Conservation (phyloP, 2,797 vertebrate genomes). For the Premnoplex brunnescens region DNA sequence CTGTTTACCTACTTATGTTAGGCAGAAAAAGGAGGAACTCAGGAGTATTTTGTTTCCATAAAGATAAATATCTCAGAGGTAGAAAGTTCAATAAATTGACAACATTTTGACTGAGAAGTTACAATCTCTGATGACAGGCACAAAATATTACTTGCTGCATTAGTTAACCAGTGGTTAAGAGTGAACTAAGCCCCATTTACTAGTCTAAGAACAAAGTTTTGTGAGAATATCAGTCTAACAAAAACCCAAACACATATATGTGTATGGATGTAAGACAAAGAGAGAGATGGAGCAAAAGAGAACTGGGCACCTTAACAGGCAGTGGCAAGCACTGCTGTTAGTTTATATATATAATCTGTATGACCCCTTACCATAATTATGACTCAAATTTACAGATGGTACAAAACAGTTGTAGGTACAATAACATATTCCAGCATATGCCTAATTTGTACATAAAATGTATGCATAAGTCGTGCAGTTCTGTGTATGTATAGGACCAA, state of each 20-base stretch:
- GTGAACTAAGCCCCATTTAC: not conserved
- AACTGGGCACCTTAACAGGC: not conserved
- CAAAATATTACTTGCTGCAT: not conserved
- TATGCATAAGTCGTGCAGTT: not conserved
- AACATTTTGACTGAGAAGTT: not conserved
- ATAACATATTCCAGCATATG: rapidly evolving
- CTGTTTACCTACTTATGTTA: not conserved
- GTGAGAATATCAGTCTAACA: not conserved
- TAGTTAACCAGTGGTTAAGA: not conserved
- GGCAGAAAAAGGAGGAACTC: not conserved
- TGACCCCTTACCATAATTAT: not conserved
- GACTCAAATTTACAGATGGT: not conserved
- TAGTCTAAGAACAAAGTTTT: not conserved
- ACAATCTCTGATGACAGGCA: not conserved
- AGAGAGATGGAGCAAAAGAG: not conserved
- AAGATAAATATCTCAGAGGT: not conserved
- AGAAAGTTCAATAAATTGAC: not conserved
- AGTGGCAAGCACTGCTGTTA: not conserved
- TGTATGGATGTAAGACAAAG: not conserved
- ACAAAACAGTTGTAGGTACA: not conserved
- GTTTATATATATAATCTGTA: not conserved
- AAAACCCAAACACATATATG: not conserved
- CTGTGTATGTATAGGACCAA: not conserved
- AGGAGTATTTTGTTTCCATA: not conserved
- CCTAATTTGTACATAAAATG: not conserved